Evolutionary conservation across 1,140 invertebrate species (phyloP).

Genomic region (Drosophila obscura): DNA sequence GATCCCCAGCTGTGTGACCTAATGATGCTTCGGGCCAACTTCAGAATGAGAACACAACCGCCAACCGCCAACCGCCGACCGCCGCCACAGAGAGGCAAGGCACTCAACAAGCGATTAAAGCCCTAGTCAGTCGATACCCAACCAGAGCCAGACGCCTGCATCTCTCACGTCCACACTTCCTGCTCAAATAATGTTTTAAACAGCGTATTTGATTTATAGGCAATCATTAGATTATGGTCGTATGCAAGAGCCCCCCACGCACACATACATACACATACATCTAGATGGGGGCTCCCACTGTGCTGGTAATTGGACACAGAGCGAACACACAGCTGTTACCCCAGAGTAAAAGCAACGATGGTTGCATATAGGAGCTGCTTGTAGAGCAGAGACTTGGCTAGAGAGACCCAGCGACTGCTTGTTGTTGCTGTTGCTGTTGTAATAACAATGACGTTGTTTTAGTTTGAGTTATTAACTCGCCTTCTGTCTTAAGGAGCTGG

Average conservation of each 20-base stretch:
- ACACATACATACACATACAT: constrained; percentile 21
- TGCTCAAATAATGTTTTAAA: constrained; percentile 80
- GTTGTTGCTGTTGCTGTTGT: constrained; percentile 53
- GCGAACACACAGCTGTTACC: constrained; percentile 60
- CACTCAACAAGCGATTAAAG: constrained; percentile 71
- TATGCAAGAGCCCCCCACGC: constrained; percentile 47
- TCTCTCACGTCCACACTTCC: constrained; percentile 74
- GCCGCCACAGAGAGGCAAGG: constrained; percentile 4
- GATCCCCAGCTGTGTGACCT: constrained; percentile 65
- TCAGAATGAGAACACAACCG: constrained; percentile 28
- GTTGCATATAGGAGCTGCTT: too few species aligned
- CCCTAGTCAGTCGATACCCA: constrained; percentile 29
- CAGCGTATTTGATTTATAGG: constrained; percentile 79
- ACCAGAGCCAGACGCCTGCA: constrained; percentile 47
- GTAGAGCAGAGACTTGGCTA: too few species aligned
- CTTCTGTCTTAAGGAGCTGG: constrained; percentile 37
- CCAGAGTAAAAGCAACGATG: too few species aligned
- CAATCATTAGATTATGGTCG: constrained; percentile 78
- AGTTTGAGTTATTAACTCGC: constrained; percentile 80
- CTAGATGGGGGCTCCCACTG: constrained; percentile 62
- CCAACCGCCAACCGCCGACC: too few species aligned
- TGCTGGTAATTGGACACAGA: constrained; percentile 76
- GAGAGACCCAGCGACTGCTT: not conserved
- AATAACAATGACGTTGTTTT: constrained; percentile 76
- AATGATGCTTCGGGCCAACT: constrained; percentile 61